Evolutionary conservation across 2,888 invertebrate species (phyloP).

Genomic region (Adela reaumurella): DNA sequence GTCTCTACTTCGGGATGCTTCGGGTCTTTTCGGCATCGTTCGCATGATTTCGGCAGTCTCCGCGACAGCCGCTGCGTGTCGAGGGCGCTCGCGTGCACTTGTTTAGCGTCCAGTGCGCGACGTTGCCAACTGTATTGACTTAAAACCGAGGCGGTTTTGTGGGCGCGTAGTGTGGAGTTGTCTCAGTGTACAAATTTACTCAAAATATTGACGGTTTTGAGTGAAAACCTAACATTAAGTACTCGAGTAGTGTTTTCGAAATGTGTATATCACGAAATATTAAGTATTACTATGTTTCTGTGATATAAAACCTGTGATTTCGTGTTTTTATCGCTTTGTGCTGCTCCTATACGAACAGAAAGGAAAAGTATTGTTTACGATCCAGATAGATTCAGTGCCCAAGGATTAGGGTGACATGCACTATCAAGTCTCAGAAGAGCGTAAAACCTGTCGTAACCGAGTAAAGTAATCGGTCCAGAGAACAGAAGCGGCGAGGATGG

Average conservation of each 20-base stretch:
- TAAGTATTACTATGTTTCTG: background rate
- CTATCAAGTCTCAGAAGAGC: background rate
- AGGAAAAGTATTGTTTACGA: background rate
- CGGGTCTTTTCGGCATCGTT: constrained; percentile 41
- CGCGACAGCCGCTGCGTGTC: constrained; percentile 49
- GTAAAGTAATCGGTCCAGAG: constrained; percentile 1
- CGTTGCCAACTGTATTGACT: constrained; percentile 58
- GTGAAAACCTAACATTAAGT: background rate
- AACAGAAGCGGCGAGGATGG: constrained; percentile 21
- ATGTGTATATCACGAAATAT: background rate
- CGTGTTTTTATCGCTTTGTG: background rate
- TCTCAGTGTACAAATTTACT: background rate
- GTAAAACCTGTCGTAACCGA: constrained; percentile 6
- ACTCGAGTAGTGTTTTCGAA: background rate
- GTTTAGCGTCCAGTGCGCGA: constrained; percentile 54
- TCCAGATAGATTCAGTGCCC: background rate
- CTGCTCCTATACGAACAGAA: background rate
- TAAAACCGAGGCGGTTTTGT: constrained; percentile 22
- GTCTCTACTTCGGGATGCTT: constrained; percentile 51
- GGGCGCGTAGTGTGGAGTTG: constrained; percentile 47
- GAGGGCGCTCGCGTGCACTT: constrained; percentile 53
- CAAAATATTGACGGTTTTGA: background rate
- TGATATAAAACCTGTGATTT: background rate
- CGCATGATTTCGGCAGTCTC: constrained; percentile 35
- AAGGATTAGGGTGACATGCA: background rate